Evolutionary conservation across 1,140 invertebrate species (phyloP).

Genomic region (Pseudomyrmex cubaensis): DNA sequence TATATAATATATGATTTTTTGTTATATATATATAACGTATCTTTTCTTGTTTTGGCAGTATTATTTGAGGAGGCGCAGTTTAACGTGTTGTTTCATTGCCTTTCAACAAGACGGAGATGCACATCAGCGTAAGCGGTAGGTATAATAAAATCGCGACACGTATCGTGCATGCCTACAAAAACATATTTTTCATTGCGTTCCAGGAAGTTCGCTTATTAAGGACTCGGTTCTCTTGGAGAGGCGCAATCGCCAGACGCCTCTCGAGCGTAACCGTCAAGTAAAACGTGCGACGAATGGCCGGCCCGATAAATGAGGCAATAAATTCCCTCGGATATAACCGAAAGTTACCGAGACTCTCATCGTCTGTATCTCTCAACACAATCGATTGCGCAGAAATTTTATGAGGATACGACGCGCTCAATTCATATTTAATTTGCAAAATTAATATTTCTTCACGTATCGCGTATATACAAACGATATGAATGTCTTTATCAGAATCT

Average conservation of each 20-base stretch:
- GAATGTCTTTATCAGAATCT: slow-evolving; percentile 7
- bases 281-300: slow-evolving; percentile 78
- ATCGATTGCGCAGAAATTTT: slow-evolving; percentile 37
- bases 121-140: slow-evolving; percentile 52
- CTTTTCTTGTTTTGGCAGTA: too few species aligned
- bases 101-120: slow-evolving; percentile 56
- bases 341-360: slow-evolving; percentile 65
- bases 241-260: slow-evolving; percentile 76
- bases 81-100: slow-evolving; percentile 41
- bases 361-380: slow-evolving; percentile 24
- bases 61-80: too few species aligned
- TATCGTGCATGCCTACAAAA: slow-evolving; percentile 80
- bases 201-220: slow-evolving; percentile 77
- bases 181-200: slow-evolving; percentile 81
- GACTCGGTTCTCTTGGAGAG: slow-evolving; percentile 54
- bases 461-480: background rate
- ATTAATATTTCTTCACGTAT: background rate
- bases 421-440: background rate
- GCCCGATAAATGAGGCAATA: slow-evolving; percentile 73
- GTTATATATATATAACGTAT: too few species aligned
- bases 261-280: slow-evolving; percentile 65
- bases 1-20: background rate
- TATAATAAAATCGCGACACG: slow-evolving; percentile 82
- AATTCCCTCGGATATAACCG: slow-evolving; percentile 71
- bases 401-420: background rate